phyloP scores from a whole-genome alignment of 2,113 vertebrate genomes.

The Toxotes chatareus region DNA sequence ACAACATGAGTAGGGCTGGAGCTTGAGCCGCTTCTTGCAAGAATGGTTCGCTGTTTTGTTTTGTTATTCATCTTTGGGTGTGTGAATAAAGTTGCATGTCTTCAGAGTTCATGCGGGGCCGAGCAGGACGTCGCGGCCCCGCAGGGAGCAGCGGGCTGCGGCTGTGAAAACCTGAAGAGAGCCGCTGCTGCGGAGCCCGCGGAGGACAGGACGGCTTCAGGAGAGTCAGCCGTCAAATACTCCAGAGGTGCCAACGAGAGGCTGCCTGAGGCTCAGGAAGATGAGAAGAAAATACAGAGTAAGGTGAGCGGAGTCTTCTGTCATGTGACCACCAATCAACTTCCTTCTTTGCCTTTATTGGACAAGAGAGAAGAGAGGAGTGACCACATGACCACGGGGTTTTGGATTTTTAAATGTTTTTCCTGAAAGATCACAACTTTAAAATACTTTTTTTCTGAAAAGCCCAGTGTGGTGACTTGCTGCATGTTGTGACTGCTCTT shows the following conservation, averaged over 20 bases:
- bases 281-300: conserved; percentile 3
- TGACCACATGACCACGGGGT: not conserved
- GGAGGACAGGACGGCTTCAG: conserved; percentile 4
- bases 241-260: conserved; percentile 61
- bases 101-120: conserved; percentile 34
- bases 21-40: not conserved
- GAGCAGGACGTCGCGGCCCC: not conserved
- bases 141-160: conserved; percentile 70
- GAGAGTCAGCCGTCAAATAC: conserved; percentile 74
- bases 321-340: not conserved
- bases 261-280: not conserved
- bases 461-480: too few relatives aligned
- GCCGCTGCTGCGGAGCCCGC: conserved; percentile 17
- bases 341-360: too few relatives aligned
- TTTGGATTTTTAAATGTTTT: not conserved
- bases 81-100: not conserved
- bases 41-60: conserved; percentile 29
- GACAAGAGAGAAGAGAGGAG: not conserved
- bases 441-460: not conserved
- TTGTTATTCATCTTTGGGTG: conserved; percentile 31
- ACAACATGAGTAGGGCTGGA: not conserved
- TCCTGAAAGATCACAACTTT: not conserved
- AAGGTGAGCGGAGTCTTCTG: conserved; percentile 54
- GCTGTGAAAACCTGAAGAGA: conserved; percentile 80
- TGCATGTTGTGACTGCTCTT: too few relatives aligned